Evolutionary conservation across 2,888 invertebrate genomes (phyloP), one percentile per base, ranked within the genome.

Genomic region (Lepidocyrtoides sp.): DNA sequence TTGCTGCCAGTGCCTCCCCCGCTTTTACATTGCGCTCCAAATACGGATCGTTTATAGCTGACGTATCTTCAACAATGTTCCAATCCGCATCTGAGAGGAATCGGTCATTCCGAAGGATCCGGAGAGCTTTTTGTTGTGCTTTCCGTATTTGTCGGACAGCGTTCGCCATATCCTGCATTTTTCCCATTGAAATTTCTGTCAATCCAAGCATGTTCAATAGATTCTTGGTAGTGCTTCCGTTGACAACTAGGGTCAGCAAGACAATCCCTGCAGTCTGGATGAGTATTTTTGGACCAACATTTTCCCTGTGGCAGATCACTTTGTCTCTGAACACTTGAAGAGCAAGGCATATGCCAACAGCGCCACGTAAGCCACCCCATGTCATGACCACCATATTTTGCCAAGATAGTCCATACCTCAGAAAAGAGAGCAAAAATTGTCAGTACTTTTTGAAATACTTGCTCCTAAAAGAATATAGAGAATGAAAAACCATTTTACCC

Each of bases 1-100:
- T 63, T 14, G 26, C 10, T 5, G 77, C 86, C n/a, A 32, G 23
- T 2, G 75, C 75, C 29, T 89, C 89, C 32, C 60, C 79, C 0
- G 83, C 63, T 60, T 72, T 90, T 0, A 86, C 57, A 41, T 86
- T 94, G n/a, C 92, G 92, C 69, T 93, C 95, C 93, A 96, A 96
- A 94, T 96, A 97, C 0, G 97, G 96, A 93, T 97, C 96, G 89
- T 95, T 96, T 89, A 97, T 96, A 0, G 95, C 95, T 0, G 96
- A 96, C 95, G 96, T 95, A 93, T 95, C 95, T 41, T 96, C 95
- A 0, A 97, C 96, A 32, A 96, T 94, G 69, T 96, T 26, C 97
- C 97, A 97, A 93, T 97, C 96, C 44, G 96, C 96, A 95, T 97
- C 97, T 75, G 96, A 96, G 2, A 97, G 95, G 94, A 97, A 96